A percentile compares a stretch with the other conserved stretches of the same genome.
phyloP scores from a whole-genome alignment of 2,113 vertebrate species.

The Procavia capensis region DNA sequence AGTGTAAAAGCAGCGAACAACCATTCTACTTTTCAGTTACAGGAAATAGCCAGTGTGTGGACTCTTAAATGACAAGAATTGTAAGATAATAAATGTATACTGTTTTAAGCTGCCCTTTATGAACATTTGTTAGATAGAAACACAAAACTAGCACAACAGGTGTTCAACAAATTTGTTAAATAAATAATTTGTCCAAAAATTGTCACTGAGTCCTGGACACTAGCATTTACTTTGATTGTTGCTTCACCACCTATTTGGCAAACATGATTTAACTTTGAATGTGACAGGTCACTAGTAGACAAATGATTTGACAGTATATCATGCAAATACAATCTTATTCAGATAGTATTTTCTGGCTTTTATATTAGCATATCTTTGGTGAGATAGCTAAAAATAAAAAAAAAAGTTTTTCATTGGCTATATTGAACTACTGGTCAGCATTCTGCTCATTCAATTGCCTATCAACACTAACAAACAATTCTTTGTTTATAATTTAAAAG shows the following conservation, averaged over 20 bases:
- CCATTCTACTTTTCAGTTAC: not conserved
- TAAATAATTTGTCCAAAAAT: not conserved
- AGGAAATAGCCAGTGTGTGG: not conserved
- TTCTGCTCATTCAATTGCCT: not conserved
- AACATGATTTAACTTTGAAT: not conserved
- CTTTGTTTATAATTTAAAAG: constrained; percentile 13
- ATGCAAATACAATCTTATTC: not conserved
- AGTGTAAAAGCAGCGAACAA: not conserved
- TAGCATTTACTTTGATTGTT: not conserved
- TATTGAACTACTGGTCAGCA: not conserved
- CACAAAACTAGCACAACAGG: not conserved
- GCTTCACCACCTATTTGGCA: not conserved
- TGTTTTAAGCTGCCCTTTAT: not conserved
- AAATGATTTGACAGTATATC: not conserved
- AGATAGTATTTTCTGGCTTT: not conserved
- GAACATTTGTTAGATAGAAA: not conserved
- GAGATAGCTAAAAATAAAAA: not conserved
- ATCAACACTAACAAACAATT: not conserved
- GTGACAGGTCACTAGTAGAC: not conserved
- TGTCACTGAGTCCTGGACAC: not conserved
- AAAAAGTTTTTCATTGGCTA: not conserved
- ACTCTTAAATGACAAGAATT: not conserved
- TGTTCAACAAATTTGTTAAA: not conserved
- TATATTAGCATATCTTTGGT: not conserved
- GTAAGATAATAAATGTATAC: not conserved